These are phyloP conservation scores for Enteromius treurensis DNA, from an alignment of 2,797 vertebrate species.

Conservation along the genomic window DNA sequence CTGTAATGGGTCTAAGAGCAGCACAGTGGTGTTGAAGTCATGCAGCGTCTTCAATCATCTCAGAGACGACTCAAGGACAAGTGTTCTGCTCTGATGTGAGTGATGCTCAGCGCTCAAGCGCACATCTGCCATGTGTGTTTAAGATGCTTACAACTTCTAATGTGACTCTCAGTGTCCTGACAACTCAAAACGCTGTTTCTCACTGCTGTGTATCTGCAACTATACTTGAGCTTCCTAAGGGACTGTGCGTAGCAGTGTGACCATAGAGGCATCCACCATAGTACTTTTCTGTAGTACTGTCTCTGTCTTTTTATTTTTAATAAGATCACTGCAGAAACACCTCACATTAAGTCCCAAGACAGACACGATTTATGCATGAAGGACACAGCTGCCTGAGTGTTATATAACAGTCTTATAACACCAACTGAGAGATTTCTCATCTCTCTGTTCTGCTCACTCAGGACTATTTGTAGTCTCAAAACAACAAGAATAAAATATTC, in stretches of 20 bases:
- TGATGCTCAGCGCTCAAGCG: slow-evolving; percentile 3
- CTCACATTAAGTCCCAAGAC: slow-evolving; percentile 13
- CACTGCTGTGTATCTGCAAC: neutral
- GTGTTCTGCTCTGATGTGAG: slow-evolving; percentile 17
- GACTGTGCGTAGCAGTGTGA: slow-evolving; percentile 1
- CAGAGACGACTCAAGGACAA: slow-evolving; percentile 25
- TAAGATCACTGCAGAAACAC: slow-evolving; percentile 11
- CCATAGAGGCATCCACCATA: neutral
- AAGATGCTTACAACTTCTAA: slow-evolving; percentile 5
- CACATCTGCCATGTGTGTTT: slow-evolving; percentile 8
- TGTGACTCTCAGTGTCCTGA: neutral
- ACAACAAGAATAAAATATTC: slow-evolving; percentile 8
- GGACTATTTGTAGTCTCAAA: slow-evolving; percentile 37
- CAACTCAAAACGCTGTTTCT: neutral
- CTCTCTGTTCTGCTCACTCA: slow-evolving; percentile 7
- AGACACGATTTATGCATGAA: slow-evolving; percentile 24
- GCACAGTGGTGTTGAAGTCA: slow-evolving; percentile 12
- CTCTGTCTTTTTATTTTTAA: slow-evolving; percentile 1
- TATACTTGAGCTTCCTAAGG: neutral
- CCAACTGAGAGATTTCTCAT: slow-evolving; percentile 31
- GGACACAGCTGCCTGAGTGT: slow-evolving; percentile 20
- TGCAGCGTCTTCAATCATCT: slow-evolving; percentile 29
- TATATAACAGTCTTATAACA: slow-evolving; percentile 41
- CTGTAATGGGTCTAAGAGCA: slow-evolving; percentile 36
- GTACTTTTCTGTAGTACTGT: neutral